Evolutionary conservation across 2,888 invertebrate genomes (phyloP).

Genomic region (Chaitophorus viminalis): DNA sequence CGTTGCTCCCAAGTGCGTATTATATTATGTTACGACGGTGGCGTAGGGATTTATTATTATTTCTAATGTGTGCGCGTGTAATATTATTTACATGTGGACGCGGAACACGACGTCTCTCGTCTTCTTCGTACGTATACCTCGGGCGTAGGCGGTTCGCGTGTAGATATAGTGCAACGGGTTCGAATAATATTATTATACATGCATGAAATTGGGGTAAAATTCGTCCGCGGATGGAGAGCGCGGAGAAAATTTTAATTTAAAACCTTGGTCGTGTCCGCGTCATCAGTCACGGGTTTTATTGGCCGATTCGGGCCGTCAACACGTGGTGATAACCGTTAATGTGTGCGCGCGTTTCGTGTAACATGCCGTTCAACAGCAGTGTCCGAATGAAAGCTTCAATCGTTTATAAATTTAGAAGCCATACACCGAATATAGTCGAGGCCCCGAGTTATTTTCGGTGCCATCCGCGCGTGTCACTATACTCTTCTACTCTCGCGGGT

Average conservation of each 20-base stretch:
- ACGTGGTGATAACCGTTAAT: conserved; percentile 55
- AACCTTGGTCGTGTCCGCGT: conserved; percentile 14
- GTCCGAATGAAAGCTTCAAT: conserved; percentile 57
- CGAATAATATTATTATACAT: no score
- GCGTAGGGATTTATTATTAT: conserved; percentile 27
- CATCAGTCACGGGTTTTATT: conserved; percentile 43
- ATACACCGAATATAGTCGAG: background rate
- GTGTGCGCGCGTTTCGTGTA: background rate
- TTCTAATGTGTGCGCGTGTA: background rate
- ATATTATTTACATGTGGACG: background rate
- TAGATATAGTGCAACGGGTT: background rate
- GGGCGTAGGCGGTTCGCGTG: conserved; percentile 6
- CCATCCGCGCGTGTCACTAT: background rate
- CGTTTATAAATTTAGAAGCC: conserved; percentile 55
- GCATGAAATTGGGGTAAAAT: background rate
- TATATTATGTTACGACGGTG: background rate
- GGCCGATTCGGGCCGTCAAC: conserved; percentile 57
- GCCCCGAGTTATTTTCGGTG: conserved; percentile 31
- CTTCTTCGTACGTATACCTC: background rate
- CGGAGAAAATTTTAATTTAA: conserved; percentile 35
- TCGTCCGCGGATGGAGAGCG: background rate
- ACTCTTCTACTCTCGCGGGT: background rate
- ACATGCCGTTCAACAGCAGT: conserved; percentile 25
- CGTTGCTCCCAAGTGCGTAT: background rate
- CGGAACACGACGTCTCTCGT: background rate